Base-by-base conservation (phyloP, 2,113 vertebrate genomes). In the Catharus minimus region DNA sequence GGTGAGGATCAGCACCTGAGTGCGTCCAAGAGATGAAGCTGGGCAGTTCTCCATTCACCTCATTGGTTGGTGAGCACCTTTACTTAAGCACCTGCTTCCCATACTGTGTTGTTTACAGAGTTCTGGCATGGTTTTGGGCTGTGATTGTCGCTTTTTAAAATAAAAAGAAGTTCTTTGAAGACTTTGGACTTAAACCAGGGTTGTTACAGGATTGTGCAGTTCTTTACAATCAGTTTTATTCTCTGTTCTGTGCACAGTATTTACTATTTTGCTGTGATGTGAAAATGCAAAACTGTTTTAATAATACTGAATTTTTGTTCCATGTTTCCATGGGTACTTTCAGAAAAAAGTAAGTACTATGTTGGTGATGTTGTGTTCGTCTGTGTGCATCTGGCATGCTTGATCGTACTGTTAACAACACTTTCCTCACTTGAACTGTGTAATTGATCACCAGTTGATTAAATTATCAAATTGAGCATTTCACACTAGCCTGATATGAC, bases 251-350 rank as follows among this genome's bases (percentile, higher is more conserved):
- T 74, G 71, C 38, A 52, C 44, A 36, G 3, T 81, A 32, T 80
- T 85, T 90, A 60, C 18, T 89, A 36, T 69, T 95, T 93, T 97
- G 43, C 76, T 95, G 41, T 87, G 80, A 90, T 91, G 60, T 91
- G 78, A 90, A 95, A 94, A 68, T 93, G 57, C 74, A 71, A 83
- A 95, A 80, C 82, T 90, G 80, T 96, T 96, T 95, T 93, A 96
- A 94, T 93, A 95, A 94, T 82, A 64, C 86, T 89, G 93, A 91
- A 91, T 93, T 97, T 97, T 96, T 92, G 93, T 97, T 96, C 90
- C 95, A 86, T 96, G 96, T 96, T 97, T 97, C 94, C 96, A 44
- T 95, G 96, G 96, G 80, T 95, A 92, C 91, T 96, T 94, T 95
- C 94, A 97, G 96, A 97, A 97, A 93, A 93, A 96, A 95, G 96